phyloP scores from a whole-genome alignment of 2,888 invertebrate genomes.

The Tineola bisselliella region DNA sequence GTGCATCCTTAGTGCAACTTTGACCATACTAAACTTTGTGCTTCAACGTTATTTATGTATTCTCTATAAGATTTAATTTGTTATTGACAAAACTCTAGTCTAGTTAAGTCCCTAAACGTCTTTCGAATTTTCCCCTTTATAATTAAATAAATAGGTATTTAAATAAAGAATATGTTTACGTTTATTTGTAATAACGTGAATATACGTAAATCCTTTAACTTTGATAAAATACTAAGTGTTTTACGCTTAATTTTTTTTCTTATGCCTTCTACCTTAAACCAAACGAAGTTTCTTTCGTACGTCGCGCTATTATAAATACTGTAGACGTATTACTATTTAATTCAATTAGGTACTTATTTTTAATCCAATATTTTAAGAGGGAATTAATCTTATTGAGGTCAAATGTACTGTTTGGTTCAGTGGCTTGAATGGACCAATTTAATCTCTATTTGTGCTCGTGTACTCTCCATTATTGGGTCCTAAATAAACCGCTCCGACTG shows the following conservation, averaged over 20 bases:
- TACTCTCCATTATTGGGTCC: constrained; percentile 28
- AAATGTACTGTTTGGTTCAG: background rate
- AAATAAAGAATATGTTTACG: too few species aligned
- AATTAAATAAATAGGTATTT: too few species aligned
- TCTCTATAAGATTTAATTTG: background rate
- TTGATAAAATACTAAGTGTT: background rate
- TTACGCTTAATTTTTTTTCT: background rate
- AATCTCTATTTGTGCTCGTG: constrained; percentile 41
- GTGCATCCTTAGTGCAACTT: background rate
- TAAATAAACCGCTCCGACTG: constrained; percentile 47
- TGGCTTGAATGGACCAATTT: constrained; percentile 15
- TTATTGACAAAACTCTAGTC: background rate
- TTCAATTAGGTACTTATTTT: background rate
- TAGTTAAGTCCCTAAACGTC: too few species aligned
- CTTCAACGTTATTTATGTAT: background rate
- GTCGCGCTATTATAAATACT: background rate
- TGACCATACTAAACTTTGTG: constrained; percentile 2
- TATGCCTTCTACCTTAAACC: background rate
- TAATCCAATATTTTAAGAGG: background rate
- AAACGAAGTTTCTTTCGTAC: background rate
- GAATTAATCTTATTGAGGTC: background rate
- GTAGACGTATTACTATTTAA: background rate
- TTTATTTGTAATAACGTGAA: too few species aligned
- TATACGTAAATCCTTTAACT: too few species aligned
- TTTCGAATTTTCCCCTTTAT: too few species aligned